These are phyloP conservation scores for Echinops telfairi DNA, from an alignment of 2,113 vertebrate species.

Conservation along the genomic window DNA sequence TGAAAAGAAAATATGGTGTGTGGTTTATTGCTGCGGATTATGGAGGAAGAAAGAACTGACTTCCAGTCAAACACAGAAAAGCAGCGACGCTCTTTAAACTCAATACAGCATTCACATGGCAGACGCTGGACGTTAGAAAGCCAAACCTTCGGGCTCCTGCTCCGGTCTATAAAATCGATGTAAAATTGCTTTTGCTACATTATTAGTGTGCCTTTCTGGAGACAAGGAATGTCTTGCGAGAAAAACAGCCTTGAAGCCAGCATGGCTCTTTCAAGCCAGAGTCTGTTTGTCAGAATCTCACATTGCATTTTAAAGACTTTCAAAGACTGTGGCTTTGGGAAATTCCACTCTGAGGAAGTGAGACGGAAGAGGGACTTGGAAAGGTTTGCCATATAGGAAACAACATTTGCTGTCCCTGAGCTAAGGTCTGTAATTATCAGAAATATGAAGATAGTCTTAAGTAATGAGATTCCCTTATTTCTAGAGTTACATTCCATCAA, in stretches of 20 bases:
- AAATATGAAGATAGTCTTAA: constrained; percentile 18
- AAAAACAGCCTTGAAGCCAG: constrained; percentile 65
- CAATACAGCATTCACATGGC: constrained; percentile 68
- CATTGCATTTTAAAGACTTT: constrained; percentile 76
- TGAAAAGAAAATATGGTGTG: constrained; percentile 76
- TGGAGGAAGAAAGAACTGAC: constrained; percentile 70
- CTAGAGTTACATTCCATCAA: not conserved
- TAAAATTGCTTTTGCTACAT: constrained; percentile 72
- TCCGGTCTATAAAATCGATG: constrained; percentile 75
- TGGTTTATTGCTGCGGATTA: constrained; percentile 79
- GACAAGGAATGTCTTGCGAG: constrained; percentile 47
- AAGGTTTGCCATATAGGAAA: constrained; percentile 13
- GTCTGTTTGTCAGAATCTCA: constrained; percentile 71
- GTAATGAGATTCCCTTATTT: constrained; percentile 14
- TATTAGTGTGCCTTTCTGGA: constrained; percentile 68
- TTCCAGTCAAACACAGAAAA: constrained; percentile 74
- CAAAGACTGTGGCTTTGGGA: constrained; percentile 67
- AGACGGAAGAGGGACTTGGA: constrained; percentile 45
- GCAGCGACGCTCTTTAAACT: constrained; percentile 78
- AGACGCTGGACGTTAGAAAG: constrained; percentile 69
- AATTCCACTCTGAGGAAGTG: constrained; percentile 55
- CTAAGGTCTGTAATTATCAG: constrained; percentile 11
- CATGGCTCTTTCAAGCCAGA: constrained; percentile 72
- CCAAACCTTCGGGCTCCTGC: constrained; percentile 71
- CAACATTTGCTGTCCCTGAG: not conserved